Evolutionary conservation across 2,113 vertebrate genomes (phyloP).

Genomic region (Herpailurus yagouaroundi): DNA sequence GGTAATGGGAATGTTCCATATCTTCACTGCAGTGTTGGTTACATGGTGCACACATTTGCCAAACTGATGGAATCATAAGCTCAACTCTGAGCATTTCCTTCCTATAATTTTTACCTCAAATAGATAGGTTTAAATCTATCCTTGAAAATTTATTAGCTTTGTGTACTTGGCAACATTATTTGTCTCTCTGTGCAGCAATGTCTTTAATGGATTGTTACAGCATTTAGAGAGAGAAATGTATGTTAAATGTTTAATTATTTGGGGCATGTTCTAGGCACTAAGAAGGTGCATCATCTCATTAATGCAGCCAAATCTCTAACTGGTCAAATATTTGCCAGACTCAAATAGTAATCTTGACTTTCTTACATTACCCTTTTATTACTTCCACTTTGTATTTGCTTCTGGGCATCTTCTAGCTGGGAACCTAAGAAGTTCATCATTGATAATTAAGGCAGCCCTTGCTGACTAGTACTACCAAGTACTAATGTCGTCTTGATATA

Average conservation of each 20-base stretch:
- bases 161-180: neutral
- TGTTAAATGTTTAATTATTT: neutral
- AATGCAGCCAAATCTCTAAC: neutral
- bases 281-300: neutral
- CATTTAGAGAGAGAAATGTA: neutral
- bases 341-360: neutral
- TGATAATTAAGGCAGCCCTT: neutral
- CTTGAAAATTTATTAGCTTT: neutral
- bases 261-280: neutral
- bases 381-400: neutral
- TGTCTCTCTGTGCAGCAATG: neutral
- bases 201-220: neutral
- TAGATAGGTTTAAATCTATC: neutral
- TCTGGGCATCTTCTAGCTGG: neutral
- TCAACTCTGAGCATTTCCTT: neutral
- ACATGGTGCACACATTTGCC: neutral
- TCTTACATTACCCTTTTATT: neutral
- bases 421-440: neutral
- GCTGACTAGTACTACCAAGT: neutral
- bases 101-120: neutral
- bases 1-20: neutral
- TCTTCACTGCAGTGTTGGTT: neutral
- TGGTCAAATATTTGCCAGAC: neutral
- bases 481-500: neutral
- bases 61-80: neutral